Evolutionary conservation across 2,888 invertebrate genomes (phyloP).

Genomic region (Diplolepis rosae): DNA sequence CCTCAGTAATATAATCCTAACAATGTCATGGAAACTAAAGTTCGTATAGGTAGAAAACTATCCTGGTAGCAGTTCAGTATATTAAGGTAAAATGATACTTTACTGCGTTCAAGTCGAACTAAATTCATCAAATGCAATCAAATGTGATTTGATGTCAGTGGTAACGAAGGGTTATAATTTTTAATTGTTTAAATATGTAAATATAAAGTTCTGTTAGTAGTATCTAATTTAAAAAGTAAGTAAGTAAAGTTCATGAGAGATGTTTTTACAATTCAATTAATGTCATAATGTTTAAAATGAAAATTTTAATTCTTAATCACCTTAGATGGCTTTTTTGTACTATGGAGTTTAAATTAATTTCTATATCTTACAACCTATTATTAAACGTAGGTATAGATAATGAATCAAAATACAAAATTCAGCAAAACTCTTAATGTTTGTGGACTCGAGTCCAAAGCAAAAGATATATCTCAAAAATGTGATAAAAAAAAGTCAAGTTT

Average conservation of each 20-base stretch:
- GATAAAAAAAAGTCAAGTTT: neutral
- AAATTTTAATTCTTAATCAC: neutral
- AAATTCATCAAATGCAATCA: slow-evolving; percentile 13
- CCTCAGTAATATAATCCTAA: neutral
- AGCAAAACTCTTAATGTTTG: neutral
- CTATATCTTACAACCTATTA: neutral
- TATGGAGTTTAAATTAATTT: neutral
- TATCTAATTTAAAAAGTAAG: neutral
- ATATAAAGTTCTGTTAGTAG: neutral
- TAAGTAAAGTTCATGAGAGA: neutral
- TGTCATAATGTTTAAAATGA: neutral
- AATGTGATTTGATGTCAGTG: neutral
- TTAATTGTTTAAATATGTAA: neutral
- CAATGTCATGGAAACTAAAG: slow-evolving; percentile 6
- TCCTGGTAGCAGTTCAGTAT: too few relatives aligned
- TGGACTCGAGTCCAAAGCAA: neutral
- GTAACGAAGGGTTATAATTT: neutral
- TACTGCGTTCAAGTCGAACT: neutral
- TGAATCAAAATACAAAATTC: neutral
- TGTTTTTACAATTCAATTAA: neutral
- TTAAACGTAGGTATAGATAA: neutral
- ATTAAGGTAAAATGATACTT: slow-evolving; percentile 7
- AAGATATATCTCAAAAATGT: neutral
- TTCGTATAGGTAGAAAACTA: slow-evolving; percentile 11
- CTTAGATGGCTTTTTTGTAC: neutral